Base-by-base conservation (phyloP, 1,140 invertebrate genomes). In the Philopotamus ludificatus region DNA sequence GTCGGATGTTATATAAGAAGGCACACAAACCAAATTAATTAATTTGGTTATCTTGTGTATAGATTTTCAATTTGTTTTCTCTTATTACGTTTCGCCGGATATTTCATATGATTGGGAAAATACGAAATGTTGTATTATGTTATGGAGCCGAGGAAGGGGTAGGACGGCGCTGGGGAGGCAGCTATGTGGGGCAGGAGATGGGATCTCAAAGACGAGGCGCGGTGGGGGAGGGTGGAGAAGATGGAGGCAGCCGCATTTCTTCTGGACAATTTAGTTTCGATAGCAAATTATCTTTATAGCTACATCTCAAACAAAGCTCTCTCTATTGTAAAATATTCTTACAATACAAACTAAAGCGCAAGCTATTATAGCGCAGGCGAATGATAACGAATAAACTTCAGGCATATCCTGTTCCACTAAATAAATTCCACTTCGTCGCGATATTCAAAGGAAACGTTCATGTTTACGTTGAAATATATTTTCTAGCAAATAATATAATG, bases 191-290 rank as follows among this genome's bases (percentile, higher is more conserved):
- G 34, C 34, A 39, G 34, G n/a, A 39, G 34, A 39, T 8, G n/a
- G 34, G n/a, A 39, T 39, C 34, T 8, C 8, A 39, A 39, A 47
- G 44, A 12, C 4, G 28, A 7, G 28, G 28, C 28, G 4, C 28
- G 28, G 28, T 7, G 28, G 4, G 28, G 28, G 28, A 4, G 28
- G 28, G 28, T 34, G 28, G 28, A n/a, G n/a, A n/a, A n/a, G n/a
- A n/a, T n/a, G 44, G 18, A 47, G 44, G 44, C 18, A 16, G 10
- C 44, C 44, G 44, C 44, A 47, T 60, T 60, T 60, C 57, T 60
- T 60, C 57, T 60, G 57, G 57, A 60, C 57, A 47, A 60, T 60
- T 60, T 60, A 60, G 57, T 60, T 60, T 47, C 57, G 57, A 60
- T 60, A 60, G 57, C 57, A 39, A 60, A 60, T 60, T 60, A 60